Base-by-base conservation (phyloP, 2,888 invertebrate species). In the Caenorhabditis virilis region DNA sequence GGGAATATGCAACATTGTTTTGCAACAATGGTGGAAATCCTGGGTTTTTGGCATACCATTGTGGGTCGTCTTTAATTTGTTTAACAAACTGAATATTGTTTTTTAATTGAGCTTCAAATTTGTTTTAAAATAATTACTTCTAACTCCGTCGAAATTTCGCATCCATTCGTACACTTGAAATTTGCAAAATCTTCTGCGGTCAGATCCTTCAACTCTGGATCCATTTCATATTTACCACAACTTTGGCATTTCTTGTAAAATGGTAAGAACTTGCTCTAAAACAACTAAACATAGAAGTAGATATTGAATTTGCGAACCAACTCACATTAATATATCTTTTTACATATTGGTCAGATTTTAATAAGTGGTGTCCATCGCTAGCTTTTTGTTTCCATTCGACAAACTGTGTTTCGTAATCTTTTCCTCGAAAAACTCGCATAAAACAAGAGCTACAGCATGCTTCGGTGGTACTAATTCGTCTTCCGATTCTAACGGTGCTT, bases 321-420 rank as follows among this genome's bases (percentile, higher is more conserved):
- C 51, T 48, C 30, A 62, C 62, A 62, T 62, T 62, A 18, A 62
- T 38, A 48, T 46, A 62, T 62, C 62, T 30, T 33, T 56, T 62
- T 9, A 51, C 62, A 18, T 50, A 51, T n/a, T 62, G 51, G 0
- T 56, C 53, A 26, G 23, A 41, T 23, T 43, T 39, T 18, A 52
- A 13, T 2, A 27, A 26, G 9, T 16, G 33, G 30, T 56, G 56
- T 20, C 62, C 62, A 33, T 62, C 62, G 18, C 33, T 49, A 16
- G 62, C 56, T 35, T 45, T 42, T 30, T 41, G 13, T 23, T 62
- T 62, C 62, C 62, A 62, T 1, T 16, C 30, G 18, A 38, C 1
- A 33, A 62, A 62, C 16, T 38, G 25, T 2, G 30, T n/a, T 16
- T 57, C 62, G 15, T 52, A 48, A 11, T 53, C 53, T 16, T 26